Conservation (phyloP, 1,140 invertebrate species). For the Wiebesia pumilae region DNA sequence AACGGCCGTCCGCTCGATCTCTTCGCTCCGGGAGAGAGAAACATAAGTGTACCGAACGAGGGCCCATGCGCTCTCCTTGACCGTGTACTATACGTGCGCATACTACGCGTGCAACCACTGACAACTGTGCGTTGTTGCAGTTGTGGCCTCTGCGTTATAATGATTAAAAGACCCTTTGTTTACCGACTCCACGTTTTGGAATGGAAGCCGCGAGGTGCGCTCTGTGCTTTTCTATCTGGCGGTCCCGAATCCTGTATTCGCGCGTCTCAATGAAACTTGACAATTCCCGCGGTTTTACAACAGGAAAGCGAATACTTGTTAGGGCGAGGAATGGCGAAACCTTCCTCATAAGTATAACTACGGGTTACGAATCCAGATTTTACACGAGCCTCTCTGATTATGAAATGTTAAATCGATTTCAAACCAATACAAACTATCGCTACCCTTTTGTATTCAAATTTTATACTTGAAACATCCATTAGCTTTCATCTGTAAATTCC, state of each 20-base stretch:
- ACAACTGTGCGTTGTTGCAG: not conserved
- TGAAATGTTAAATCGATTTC: not conserved
- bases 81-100: not conserved
- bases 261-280: not conserved
- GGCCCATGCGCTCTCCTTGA: constrained; percentile 5
- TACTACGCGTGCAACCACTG: not conserved
- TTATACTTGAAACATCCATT: not conserved
- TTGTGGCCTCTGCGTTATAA: not conserved
- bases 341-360: not conserved
- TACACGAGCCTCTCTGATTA: not conserved
- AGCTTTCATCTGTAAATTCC: no score
- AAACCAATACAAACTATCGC: not conserved
- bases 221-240: not conserved
- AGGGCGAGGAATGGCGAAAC: not conserved
- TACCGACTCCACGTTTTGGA: not conserved
- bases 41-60: not conserved
- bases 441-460: not conserved
- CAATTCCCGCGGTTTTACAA: not conserved
- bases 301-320: not conserved
- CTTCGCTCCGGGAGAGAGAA: constrained; percentile 5
- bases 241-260: not conserved
- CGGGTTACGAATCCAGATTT: not conserved
- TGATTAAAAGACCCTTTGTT: not conserved
- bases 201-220: not conserved
- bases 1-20: constrained; percentile 30